Evolutionary conservation across 2,888 invertebrate species (phyloP), one percentile per base, ranked within the genome.

Genomic region (Stictocephala bisonia): DNA sequence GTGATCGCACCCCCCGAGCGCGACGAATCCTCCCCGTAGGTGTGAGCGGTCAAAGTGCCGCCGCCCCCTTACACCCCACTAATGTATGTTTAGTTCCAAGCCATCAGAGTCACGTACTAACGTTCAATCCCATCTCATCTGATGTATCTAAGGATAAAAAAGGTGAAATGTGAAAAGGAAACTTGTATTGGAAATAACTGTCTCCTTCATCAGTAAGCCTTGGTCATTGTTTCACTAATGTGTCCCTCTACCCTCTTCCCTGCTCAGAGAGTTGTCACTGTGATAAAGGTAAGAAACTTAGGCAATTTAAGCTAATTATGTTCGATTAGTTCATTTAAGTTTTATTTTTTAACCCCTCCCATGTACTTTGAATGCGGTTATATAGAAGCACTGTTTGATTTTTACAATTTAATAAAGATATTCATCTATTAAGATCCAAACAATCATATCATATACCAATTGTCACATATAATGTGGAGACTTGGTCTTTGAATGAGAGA

Each of bases 1-100:
- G n/a, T n/a, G n/a, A n/a, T n/a, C 11, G 44, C 44, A 15, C 11
- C 41, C 41, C 41, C 41, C 44, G 26, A 27, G 64, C 64, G 64
- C 64, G 64, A 44, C 64, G 41, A 64, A 64, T 64, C 41, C 44
- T 4, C 64, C 64, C 64, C 64, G n/a, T 24, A 64, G 64, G 64
- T 60, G 58, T 22, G 64, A 64, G 64, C 15, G 44, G 11, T 24
- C 64, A 64, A 64, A 64, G 64, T 15, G 64, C 64, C 64, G 64
- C 41, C 64, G 1, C 24, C 41, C 27, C 29, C 44, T 44, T n/a
- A n/a, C n/a, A n/a, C n/a, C n/a, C 44, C 35, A 31, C 27, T 24
- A 22, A 3, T 2, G 60, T 44, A 27, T 44, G 64, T 11, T 64
- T 64, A 64, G 64, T 64, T 64, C 64, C 64, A 27, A 64, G n/a